These are phyloP conservation scores for Stegophylla sp. DNA, from an alignment of 2,888 invertebrate genomes.

Conservation along the genomic window DNA sequence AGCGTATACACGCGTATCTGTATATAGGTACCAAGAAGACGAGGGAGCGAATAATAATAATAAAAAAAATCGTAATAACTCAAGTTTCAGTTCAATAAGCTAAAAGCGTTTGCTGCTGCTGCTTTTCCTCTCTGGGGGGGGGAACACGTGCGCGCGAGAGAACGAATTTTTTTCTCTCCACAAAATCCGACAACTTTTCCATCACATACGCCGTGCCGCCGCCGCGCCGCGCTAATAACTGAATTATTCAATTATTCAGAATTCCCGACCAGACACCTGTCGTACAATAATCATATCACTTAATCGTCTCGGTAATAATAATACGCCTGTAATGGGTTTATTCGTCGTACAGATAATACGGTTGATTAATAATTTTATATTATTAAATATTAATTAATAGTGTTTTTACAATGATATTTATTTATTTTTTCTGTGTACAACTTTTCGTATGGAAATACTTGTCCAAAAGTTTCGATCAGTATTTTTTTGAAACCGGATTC, in stretches of 20 bases:
- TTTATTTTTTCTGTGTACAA: too few species aligned
- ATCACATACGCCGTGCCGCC: neutral
- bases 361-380: too few species aligned
- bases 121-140: constrained; percentile 11
- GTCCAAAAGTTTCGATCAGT: too few species aligned
- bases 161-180: neutral
- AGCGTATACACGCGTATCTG: constrained; percentile 1
- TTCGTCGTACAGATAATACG: too few species aligned
- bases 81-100: constrained; percentile 55
- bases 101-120: constrained; percentile 50
- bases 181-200: constrained; percentile 39
- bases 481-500: too few species aligned
- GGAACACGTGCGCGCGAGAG: constrained; percentile 3
- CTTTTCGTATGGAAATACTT: too few species aligned
- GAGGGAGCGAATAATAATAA: neutral
- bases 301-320: neutral
- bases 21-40: neutral
- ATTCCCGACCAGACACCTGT: constrained; percentile 20
- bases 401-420: too few species aligned
- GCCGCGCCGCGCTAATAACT: neutral
- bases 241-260: constrained; percentile 32
- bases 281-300: constrained; percentile 40
- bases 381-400: too few species aligned
- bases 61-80: constrained; percentile 50
- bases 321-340: neutral